These are phyloP conservation scores for Champsocephalus gunnari DNA, from an alignment of 2,797 vertebrate species.

Conservation along the genomic window DNA sequence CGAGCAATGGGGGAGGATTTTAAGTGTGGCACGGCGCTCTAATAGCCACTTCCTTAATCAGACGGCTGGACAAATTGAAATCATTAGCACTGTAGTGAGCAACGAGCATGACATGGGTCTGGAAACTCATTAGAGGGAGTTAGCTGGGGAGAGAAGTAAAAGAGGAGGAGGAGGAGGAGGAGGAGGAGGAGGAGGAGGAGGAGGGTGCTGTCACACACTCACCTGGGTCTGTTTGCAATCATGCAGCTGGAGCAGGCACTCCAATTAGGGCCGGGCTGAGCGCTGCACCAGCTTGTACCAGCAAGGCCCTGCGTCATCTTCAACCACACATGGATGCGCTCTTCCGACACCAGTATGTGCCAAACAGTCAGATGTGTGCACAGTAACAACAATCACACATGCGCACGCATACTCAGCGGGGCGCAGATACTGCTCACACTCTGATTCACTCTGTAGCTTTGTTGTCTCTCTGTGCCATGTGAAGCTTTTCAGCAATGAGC, in stretches of 20 bases:
- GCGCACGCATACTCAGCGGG: slow-evolving; percentile 38
- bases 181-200: slow-evolving; percentile 27
- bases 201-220: slow-evolving; percentile 57
- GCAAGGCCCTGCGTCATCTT: slow-evolving; percentile 50
- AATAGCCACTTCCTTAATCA: slow-evolving; percentile 74
- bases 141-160: slow-evolving; percentile 22
- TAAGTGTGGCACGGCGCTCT: slow-evolving; percentile 59
- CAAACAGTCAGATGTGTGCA: slow-evolving; percentile 21
- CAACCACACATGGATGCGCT: slow-evolving; percentile 37
- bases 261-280: slow-evolving; percentile 51
- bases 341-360: slow-evolving; percentile 12
- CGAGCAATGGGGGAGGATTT: slow-evolving; percentile 63
- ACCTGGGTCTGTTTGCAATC: slow-evolving; percentile 79
- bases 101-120: slow-evolving; percentile 57
- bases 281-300: slow-evolving; percentile 29
- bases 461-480: slow-evolving; percentile 54
- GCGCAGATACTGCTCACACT: slow-evolving; percentile 39
- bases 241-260: slow-evolving; percentile 46
- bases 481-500: slow-evolving; percentile 25
- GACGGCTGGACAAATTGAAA: slow-evolving; percentile 73
- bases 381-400: slow-evolving; percentile 48
- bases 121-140: slow-evolving; percentile 62
- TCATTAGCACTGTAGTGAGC: slow-evolving; percentile 72
- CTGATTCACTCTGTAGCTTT: slow-evolving; percentile 53
- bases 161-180: slow-evolving; percentile 25